Percentiles rank a stretch among this genome's conserved stretches.
Evolutionary conservation across 2,113 vertebrate genomes (phyloP).

Genomic region (Typhlomys cinereus): DNA sequence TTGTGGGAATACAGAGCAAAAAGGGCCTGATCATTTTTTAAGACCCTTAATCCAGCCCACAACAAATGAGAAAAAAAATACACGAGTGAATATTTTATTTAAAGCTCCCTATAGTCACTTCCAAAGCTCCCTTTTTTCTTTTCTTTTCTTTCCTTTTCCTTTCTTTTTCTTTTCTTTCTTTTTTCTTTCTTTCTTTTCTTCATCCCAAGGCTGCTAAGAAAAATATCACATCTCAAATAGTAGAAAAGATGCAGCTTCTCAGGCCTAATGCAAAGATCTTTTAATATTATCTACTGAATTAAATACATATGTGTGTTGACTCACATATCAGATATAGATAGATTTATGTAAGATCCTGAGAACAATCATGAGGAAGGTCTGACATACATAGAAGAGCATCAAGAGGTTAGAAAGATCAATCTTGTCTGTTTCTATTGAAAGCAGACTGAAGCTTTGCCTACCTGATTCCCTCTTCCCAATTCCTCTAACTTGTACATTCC

Average conservation of each 20-base stretch:
- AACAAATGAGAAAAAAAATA: background rate
- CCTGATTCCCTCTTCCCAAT: background rate
- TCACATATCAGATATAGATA: constrained; percentile 62
- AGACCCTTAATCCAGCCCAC: background rate
- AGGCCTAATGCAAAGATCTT: constrained; percentile 53
- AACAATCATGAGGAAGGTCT: constrained; percentile 41
- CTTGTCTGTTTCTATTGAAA: constrained; percentile 33
- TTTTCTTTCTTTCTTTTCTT: background rate
- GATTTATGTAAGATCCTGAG: constrained; percentile 71
- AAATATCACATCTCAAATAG: constrained; percentile 41
- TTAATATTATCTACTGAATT: constrained; percentile 57
- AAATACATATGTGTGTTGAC: constrained; percentile 59
- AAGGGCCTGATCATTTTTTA: background rate
- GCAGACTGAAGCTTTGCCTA: background rate
- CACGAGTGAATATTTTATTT: background rate
- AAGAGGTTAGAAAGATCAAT: constrained; percentile 37
- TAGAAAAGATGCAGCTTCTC: constrained; percentile 65
- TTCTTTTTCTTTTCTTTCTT: background rate
- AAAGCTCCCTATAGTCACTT: constrained; percentile 15
- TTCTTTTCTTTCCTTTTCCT: background rate
- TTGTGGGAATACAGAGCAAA: background rate
- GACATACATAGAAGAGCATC: constrained; percentile 19
- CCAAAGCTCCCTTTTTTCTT: background rate
- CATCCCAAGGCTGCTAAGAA: constrained; percentile 16
- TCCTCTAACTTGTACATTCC: background rate